Percentiles rank a stretch among this genome's conserved stretches.
Conservation (phyloP, 2,888 invertebrate genomes). For the Myopa tessellatipennis region DNA sequence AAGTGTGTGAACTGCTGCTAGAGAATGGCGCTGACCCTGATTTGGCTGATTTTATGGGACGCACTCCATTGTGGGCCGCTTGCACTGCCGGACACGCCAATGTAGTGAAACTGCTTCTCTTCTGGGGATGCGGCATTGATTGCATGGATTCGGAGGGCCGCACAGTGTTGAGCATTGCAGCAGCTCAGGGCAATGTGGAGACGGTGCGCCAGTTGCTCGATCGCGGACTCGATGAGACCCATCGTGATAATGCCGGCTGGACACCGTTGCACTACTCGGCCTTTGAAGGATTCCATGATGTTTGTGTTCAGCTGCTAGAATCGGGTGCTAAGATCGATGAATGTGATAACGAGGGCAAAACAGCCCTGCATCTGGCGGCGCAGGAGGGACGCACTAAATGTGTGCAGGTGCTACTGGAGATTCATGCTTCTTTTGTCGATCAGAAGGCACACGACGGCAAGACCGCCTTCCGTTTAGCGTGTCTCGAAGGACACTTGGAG, state of each 20-base stretch:
- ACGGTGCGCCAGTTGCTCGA: conserved; percentile 91
- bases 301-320: conserved; percentile 73
- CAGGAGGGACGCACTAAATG: conserved; percentile 84
- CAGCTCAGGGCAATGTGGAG: conserved; percentile 87
- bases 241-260: conserved; percentile 95
- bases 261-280: conserved; percentile 96
- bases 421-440: conserved; percentile 83
- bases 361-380: conserved; percentile 86
- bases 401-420: conserved; percentile 74
- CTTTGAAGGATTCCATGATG: conserved; percentile 79
- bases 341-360: conserved; percentile 91
- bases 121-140: conserved; percentile 97
- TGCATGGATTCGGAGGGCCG: conserved; percentile 94
- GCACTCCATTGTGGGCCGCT: conserved; percentile 91
- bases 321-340: conserved; percentile 90
- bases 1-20: conserved; percentile 89
- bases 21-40: conserved; percentile 95
- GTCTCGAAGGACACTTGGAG: conserved; percentile 78
- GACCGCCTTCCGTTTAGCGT: conserved; percentile 78
- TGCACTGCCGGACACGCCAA: conserved; percentile 92
- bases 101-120: conserved; percentile 86
- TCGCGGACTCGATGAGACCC: conserved; percentile 87
- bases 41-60: conserved; percentile 82
- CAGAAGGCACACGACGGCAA: conserved; percentile 92
- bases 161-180: conserved; percentile 87